Percentiles rank a stretch among this genome's conserved stretches.
These are phyloP conservation scores for Palythoa heliodiscus DNA, from an alignment of 92 coral and sea anemone species.

Conservation along the genomic window DNA sequence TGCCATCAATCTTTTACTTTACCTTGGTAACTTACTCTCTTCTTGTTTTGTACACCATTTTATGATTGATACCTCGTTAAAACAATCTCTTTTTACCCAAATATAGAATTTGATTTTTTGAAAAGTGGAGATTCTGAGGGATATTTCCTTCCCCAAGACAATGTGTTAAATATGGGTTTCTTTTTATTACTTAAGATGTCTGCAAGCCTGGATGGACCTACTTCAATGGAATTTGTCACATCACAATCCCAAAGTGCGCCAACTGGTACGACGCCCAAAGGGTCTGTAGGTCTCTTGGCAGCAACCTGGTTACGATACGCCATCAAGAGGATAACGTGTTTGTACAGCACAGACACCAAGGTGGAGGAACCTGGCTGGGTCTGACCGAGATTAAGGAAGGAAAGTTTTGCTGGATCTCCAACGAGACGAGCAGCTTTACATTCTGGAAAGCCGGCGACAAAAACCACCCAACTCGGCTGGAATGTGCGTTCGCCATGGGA, in stretches of 20 bases:
- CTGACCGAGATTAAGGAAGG: constrained; percentile 1
- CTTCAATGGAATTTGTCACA: constrained; percentile 27
- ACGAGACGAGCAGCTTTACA: constrained; percentile 7
- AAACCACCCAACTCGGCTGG: neutral
- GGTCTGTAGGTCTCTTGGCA: neutral
- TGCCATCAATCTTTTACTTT: too few relatives aligned
- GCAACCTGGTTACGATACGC: constrained; percentile 18
- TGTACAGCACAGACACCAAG: constrained; percentile 28
- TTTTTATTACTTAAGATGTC: neutral
- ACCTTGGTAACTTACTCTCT: too few relatives aligned
- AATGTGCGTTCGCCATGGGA: constrained; percentile 22
- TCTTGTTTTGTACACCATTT: too few relatives aligned
- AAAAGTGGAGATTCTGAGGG: neutral
- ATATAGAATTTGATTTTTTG: too few relatives aligned
- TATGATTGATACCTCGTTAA: too few relatives aligned
- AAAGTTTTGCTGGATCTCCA: neutral
- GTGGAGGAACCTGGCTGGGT: constrained; percentile 17
- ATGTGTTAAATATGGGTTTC: neutral
- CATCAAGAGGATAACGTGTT: constrained; percentile 32
- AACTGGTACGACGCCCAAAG: constrained; percentile 7
- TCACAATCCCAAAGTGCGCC: constrained; percentile 1
- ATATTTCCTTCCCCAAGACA: neutral
- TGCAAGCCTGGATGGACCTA: constrained; percentile 32
- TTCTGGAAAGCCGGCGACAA: constrained; percentile 7
- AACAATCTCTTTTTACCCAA: too few relatives aligned